Evolutionary conservation across 2,797 vertebrate species (phyloP), one percentile per base, ranked within the genome.

Genomic region (Otus scops): DNA sequence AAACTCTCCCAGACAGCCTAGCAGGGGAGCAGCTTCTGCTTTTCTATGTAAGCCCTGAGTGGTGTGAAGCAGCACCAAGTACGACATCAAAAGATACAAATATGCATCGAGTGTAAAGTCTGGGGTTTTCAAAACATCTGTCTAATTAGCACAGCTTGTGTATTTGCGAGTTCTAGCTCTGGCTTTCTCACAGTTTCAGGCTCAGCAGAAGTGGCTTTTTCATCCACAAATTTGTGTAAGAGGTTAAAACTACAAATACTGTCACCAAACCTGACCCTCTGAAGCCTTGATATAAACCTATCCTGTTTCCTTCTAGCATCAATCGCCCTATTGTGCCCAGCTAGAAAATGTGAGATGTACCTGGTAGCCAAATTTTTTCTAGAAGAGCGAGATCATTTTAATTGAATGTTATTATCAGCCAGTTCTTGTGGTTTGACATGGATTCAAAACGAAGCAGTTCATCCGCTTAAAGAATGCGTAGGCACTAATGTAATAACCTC

Each of bases 1-100:
- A 95, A 93, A 94, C 19, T 93, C 94, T 54, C 32, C 91, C 92
- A 48, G 82, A 34, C 89, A 96, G 95, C 92, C 7, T 64, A 56
- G 87, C 93, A 88, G 93, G 93, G 88, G 85, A 94, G 76, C 89
- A 92, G 87, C 87, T 95, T 79, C 91, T 93, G 93, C 91, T 76
- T 56, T 26, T 32, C 92, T 88, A 56, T 65, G 77, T 18, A 22
- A 95, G 92, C 91, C 88, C 69, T 2, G 15, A 78, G 73, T 39
- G 95, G 57, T 78, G 89, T 36, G 88, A 91, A 92, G 56, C 93
- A 77, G 89, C 97, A 94, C 96, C 87, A 57, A 92, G 54, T 32
- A 38, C 36, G 3, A 89, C 94, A 88, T 96, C 96, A 95, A 96
- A 96, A 92, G 85, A 7, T 60, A 80, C 65, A 77, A 94, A 89